Evolutionary conservation across 2,888 invertebrate species (phyloP).

Genomic region (Neoscelio sp.): DNA sequence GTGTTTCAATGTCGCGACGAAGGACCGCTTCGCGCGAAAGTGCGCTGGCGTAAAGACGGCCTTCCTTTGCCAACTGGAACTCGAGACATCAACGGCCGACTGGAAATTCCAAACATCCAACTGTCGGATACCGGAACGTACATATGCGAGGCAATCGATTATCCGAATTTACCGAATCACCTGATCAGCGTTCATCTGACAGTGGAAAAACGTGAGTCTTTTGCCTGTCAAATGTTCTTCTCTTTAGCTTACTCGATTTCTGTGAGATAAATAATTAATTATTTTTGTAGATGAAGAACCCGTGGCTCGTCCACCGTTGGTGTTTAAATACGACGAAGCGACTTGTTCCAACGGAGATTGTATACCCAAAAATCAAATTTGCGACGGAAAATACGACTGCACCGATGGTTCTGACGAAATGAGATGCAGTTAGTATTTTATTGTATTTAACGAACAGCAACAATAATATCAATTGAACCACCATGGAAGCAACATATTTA

Average conservation of each 20-base stretch:
- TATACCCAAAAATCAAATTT: slow-evolving; percentile 91
- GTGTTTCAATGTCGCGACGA: slow-evolving; percentile 97
- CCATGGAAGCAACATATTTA: slow-evolving; percentile 37
- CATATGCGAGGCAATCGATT: slow-evolving; percentile 91
- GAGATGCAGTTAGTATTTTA: slow-evolving; percentile 90
- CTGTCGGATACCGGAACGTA: slow-evolving; percentile 91
- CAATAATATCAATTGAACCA: slow-evolving; percentile 15
- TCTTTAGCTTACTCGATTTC: background rate
- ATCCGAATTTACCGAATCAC: slow-evolving; percentile 86
- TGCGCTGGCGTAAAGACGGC: slow-evolving; percentile 91
- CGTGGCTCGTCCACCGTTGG: slow-evolving; percentile 84
- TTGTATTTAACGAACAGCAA: too few relatives aligned
- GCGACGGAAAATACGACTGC: slow-evolving; percentile 91
- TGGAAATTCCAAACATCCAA: slow-evolving; percentile 93
- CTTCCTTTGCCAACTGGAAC: slow-evolving; percentile 90
- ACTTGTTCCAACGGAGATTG: slow-evolving; percentile 97
- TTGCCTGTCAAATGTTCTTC: background rate
- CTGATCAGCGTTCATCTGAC: slow-evolving; percentile 88
- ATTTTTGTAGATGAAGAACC: slow-evolving; percentile 78
- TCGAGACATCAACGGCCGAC: slow-evolving; percentile 89
- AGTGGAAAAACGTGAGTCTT: slow-evolving; percentile 91
- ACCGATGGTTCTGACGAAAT: slow-evolving; percentile 95
- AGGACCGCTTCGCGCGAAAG: slow-evolving; percentile 90
- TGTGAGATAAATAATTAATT: background rate
- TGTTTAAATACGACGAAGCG: slow-evolving; percentile 88